Base-by-base conservation (phyloP, 2,797 vertebrate species). In the Pyrocephalus nanus region DNA sequence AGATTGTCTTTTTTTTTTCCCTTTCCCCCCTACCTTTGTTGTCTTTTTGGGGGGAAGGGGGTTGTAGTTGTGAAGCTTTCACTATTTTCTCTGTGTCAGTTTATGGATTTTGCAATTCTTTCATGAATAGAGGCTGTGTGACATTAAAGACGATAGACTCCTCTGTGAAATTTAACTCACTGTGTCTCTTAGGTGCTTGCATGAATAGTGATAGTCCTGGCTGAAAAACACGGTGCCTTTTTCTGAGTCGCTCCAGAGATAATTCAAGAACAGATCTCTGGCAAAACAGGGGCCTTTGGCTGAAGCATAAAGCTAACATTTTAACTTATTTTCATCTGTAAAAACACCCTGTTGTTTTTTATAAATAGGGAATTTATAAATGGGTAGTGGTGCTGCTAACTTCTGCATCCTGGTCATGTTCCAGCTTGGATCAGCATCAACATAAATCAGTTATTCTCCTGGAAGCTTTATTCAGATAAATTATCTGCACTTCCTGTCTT, bases 401-500 rank as follows among this genome's bases (percentile, higher is more conserved):
- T 93, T 81, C 77, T 93, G 86, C 90, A 91, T 90, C 93, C 86
- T 91, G 88, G 77, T 92, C 72, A 58, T 81, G 47, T 93, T 97
- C 92, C 91, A 95, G 81, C 78, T 95, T 95, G 94, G 95, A 93
- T 94, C 81, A 74, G 81, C 90, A 96, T 93, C 94, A 88, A 53
- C 83, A 74, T 77, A 92, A 94, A 94, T 95, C 81, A 92, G 92
- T 86, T 97, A 85, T 64, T 94, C 77, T 95, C 57, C 61, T 95
- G 92, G 80, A 96, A 83, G 86, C 86, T 85, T 94, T 94, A 86
- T 82, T 95, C 76, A 92, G 94, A 94, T 91, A 95, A 93, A 94
- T 96, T 95, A 95, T 89, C 95, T 95, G 88, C 92, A 95, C 92
- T 97, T 97, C 93, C 94, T 95, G 90, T 93, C 93, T 96, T 87